Evolutionary conservation across 2,888 invertebrate genomes (phyloP).

Genomic region (Lapara coniferarum): DNA sequence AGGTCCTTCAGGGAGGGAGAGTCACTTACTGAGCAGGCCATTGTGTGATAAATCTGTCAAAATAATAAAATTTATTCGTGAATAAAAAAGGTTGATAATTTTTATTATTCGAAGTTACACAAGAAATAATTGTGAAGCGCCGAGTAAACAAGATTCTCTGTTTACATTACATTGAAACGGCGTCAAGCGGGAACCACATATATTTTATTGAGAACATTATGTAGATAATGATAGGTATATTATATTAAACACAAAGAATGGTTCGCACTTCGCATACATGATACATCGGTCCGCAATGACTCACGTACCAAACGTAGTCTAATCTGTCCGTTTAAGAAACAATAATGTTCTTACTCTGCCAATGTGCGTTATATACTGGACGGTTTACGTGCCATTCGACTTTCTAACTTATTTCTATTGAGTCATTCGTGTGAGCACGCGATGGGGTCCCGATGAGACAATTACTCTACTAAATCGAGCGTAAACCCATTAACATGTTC

Average conservation of each 20-base stretch:
- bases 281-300: constrained; percentile 20
- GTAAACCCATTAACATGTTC: constrained; percentile 35
- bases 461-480: constrained; percentile 40
- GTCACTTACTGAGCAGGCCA: constrained; percentile 84
- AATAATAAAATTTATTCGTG: constrained; percentile 18
- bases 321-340: constrained; percentile 22
- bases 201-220: not conserved
- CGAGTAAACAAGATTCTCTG: not conserved
- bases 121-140: not conserved
- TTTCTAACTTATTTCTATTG: constrained; percentile 34
- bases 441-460: constrained; percentile 33
- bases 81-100: not conserved
- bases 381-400: constrained; percentile 18
- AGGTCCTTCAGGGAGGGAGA: constrained; percentile 93
- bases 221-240: not conserved
- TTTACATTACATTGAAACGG: not conserved
- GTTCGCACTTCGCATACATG: not conserved
- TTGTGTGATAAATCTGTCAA: constrained; percentile 47
- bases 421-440: constrained; percentile 34
- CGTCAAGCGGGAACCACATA: not conserved
- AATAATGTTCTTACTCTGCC: constrained; percentile 27
- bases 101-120: not conserved
- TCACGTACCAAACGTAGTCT: constrained; percentile 14
- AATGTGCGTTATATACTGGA: constrained; percentile 12
- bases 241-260: constrained; percentile 2